Base-by-base conservation (phyloP, 2,888 invertebrate species). In the Scaptomyza parva region DNA sequence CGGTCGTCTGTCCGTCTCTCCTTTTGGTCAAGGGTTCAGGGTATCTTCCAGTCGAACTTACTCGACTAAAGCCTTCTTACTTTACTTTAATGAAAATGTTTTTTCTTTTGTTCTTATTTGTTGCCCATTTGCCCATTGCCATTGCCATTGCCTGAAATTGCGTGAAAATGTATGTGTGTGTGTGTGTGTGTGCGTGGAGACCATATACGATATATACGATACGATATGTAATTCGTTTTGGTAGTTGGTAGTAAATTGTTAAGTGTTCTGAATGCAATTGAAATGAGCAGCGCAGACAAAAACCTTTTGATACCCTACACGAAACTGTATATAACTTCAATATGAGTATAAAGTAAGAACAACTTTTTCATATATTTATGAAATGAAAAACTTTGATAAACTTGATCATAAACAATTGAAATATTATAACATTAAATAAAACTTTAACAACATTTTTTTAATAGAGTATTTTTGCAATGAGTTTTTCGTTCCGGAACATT, bases 261-360 rank as follows among this genome's bases (percentile, higher is more conserved):
- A 77, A 82, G 83, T 75, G 69, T 68, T 67, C 69, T 75, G 70
- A 82, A 87, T 79, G 83, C 77, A 82, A 85, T 72, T 79, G 75
- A 85, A 87, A 82, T 79, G 72, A 70, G 75, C 65, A 87, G 71
- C 66, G 75, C 65, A 87, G 71, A 66, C 70, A 70, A 68, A 40
- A 47, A 58, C 58, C 22, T 30, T 41, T 47, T 54, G 37, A 73
- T 73, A 50, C 72, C 64, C 72, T 72, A 33, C 12, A 53, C 48
- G n/a, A 5, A 5, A 2, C 6, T 18, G 5, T 3, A 4, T 2
- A 2, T 18, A n/a, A n/a, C 11, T 26, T 30, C 2, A 28, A 28
- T 3, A 12, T 12, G 12, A 3, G 12, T 11, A 4, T 30, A 7
- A 24, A 28, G 8, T 28, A 28, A 26, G 14, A 7, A 14, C n/a